Evolutionary conservation across 2,888 invertebrate species (phyloP).

Genomic region (Yponomeuta evonymella): DNA sequence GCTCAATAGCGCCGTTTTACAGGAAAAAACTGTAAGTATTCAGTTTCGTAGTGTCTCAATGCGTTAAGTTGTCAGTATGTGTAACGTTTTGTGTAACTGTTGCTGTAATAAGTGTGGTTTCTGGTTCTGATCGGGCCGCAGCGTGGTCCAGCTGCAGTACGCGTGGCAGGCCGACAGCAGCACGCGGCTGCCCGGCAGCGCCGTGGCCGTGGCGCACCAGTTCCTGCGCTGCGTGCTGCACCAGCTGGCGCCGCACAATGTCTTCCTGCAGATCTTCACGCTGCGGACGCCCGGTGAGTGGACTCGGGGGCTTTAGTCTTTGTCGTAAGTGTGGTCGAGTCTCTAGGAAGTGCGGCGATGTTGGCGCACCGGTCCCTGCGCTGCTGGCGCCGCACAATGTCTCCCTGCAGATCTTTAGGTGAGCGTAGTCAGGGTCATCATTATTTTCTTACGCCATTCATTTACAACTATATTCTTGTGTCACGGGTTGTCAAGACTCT

Average conservation of each 20-base stretch:
- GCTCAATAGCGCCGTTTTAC: no score
- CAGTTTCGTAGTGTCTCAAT: no score
- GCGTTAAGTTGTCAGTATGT: no score
- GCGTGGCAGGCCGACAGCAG: slow-evolving; percentile 93
- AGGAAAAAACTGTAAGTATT: no score
- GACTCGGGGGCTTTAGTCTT: slow-evolving; percentile 38
- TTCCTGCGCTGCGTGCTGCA: slow-evolving; percentile 97
- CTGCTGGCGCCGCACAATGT: slow-evolving; percentile 94
- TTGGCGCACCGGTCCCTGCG: no score
- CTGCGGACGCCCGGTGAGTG: slow-evolving; percentile 87
- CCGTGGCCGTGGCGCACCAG: slow-evolving; percentile 96
- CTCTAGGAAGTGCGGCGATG: slow-evolving; percentile 83
- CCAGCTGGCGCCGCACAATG: slow-evolving; percentile 96
- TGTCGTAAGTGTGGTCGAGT: slow-evolving; percentile 87
- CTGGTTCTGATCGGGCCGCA: slow-evolving; percentile 36
- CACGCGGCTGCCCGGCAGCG: slow-evolving; percentile 94
- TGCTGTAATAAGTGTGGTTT: no score
- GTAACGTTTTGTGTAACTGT: no score
- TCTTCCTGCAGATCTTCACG: slow-evolving; percentile 96
- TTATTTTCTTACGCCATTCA: no score
- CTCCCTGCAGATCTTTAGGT: slow-evolving; percentile 96
- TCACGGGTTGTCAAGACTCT: no score
- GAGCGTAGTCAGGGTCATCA: no score
- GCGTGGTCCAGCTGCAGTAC: slow-evolving; percentile 86
- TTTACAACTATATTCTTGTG: no score